Evolutionary conservation across 2,888 invertebrate genomes (phyloP).

Genomic region (Sinhomidia bicolor): DNA sequence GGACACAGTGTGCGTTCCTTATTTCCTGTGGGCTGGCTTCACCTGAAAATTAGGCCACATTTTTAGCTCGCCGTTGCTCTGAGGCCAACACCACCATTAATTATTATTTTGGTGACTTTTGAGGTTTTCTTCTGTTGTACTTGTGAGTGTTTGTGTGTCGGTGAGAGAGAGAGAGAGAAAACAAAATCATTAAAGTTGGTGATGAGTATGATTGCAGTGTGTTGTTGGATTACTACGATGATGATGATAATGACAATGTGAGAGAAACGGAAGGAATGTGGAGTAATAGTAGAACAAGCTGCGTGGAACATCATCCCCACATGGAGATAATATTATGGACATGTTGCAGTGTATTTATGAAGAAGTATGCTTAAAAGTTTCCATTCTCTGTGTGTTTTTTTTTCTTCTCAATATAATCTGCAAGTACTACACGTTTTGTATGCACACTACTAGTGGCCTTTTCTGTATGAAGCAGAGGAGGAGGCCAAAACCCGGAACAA

Average conservation of each 20-base stretch:
- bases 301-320: neutral
- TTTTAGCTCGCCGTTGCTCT: neutral
- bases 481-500: too few relatives aligned
- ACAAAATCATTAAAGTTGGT: too few relatives aligned
- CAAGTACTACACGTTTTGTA: too few relatives aligned
- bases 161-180: neutral
- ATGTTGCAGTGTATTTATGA: slow-evolving; percentile 71
- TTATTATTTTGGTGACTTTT: slow-evolving; percentile 33
- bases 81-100: slow-evolving; percentile 2
- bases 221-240: neutral
- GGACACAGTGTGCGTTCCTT: slow-evolving; percentile 12
- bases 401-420: too few relatives aligned
- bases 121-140: slow-evolving; percentile 9
- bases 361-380: slow-evolving; percentile 59
- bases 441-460: too few relatives aligned
- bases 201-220: neutral
- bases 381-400: too few relatives aligned
- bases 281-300: neutral
- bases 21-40: neutral
- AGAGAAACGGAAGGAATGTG: neutral
- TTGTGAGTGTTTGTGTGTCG: slow-evolving; percentile 14
- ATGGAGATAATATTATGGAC: slow-evolving; percentile 24
- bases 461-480: too few relatives aligned
- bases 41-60: neutral
- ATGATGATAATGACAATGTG: too few relatives aligned